These are phyloP conservation scores for Aeoliscus strigatus DNA, from an alignment of 2,797 vertebrate species.

Conservation along the genomic window DNA sequence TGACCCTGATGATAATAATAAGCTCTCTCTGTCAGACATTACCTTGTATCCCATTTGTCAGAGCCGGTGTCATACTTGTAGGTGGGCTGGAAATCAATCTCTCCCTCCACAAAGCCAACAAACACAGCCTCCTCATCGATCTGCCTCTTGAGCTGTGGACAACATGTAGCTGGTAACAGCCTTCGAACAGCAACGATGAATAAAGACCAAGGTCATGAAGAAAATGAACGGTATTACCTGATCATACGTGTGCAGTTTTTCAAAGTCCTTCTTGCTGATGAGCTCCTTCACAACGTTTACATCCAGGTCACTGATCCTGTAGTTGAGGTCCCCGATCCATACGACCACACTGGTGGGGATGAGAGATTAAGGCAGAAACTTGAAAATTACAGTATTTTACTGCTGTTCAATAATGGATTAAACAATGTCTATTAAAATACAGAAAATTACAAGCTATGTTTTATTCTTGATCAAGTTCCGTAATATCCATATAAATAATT, in stretches of 20 bases:
- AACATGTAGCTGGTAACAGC: constrained; percentile 10
- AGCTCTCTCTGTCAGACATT: no score
- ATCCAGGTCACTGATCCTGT: constrained; percentile 88
- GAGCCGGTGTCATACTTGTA: constrained; percentile 96
- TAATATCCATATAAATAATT: no score
- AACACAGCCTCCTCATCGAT: constrained; percentile 86
- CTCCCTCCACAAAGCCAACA: constrained; percentile 87
- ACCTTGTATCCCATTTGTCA: constrained; percentile 96
- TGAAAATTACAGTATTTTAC: neutral
- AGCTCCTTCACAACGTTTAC: constrained; percentile 86
- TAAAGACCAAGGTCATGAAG: neutral
- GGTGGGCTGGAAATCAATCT: constrained; percentile 92
- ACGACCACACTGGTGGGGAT: constrained; percentile 79
- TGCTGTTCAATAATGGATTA: neutral
- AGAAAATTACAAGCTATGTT: neutral
- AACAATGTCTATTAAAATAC: neutral
- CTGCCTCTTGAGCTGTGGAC: constrained; percentile 85
- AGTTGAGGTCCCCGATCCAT: constrained; percentile 98
- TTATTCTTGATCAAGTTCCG: neutral
- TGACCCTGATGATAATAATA: no score
- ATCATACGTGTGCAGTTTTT: constrained; percentile 80
- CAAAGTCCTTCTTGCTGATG: constrained; percentile 83
- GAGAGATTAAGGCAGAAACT: constrained; percentile 3
- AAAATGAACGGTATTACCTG: constrained; percentile 74
- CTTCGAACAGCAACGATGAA: neutral